phyloP scores from a whole-genome alignment of 2,113 vertebrate genomes.

The Trochalopteron elliotii region DNA sequence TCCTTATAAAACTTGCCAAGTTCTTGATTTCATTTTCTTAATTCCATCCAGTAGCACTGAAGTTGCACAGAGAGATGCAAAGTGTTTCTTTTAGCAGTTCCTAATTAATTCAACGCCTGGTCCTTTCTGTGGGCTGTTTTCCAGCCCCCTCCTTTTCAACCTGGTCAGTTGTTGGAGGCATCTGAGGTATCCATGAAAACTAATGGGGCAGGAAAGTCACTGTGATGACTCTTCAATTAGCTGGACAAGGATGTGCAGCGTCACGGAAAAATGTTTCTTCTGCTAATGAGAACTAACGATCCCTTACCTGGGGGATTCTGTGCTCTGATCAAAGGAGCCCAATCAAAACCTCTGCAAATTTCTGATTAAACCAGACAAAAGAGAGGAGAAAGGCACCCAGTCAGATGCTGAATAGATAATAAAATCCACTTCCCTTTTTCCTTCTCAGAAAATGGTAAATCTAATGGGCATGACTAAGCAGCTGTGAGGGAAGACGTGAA shows the following conservation, averaged over 20 bases:
- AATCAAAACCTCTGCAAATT: slow-evolving; percentile 39
- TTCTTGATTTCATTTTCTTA: slow-evolving; percentile 20
- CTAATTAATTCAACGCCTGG: neutral
- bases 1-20: slow-evolving; percentile 4
- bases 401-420: slow-evolving; percentile 27
- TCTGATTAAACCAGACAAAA: slow-evolving; percentile 32
- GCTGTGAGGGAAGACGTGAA: slow-evolving; percentile 22
- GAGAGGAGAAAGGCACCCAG: neutral
- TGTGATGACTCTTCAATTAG: slow-evolving; percentile 24
- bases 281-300: slow-evolving; percentile 51
- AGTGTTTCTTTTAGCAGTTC: neutral
- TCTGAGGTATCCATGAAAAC: neutral
- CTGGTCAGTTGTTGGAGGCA: neutral
- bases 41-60: neutral
- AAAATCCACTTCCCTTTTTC: slow-evolving; percentile 4
- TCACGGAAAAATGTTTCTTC: neutral
- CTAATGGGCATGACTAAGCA: slow-evolving; percentile 48
- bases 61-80: neutral
- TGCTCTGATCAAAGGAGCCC: slow-evolving; percentile 28
- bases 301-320: slow-evolving; percentile 22
- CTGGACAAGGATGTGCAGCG: neutral
- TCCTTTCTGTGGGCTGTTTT: neutral
- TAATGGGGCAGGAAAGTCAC: neutral
- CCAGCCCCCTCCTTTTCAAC: neutral
- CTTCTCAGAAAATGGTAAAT: slow-evolving; percentile 13